These are phyloP conservation scores for Epizoanthus stellaris DNA, from an alignment of 92 coral and sea anemone species.

Conservation along the genomic window DNA sequence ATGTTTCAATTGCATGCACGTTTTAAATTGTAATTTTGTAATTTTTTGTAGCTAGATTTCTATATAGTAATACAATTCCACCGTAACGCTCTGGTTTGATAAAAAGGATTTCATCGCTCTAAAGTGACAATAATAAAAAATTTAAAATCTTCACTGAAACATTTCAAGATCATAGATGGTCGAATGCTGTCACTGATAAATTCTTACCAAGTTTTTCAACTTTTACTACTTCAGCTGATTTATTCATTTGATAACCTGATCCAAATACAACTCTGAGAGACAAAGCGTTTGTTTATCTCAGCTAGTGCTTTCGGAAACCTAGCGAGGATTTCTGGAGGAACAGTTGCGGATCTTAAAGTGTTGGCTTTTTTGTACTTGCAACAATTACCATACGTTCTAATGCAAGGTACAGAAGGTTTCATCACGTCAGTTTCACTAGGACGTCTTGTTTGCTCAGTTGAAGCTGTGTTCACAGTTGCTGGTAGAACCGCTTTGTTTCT, in stretches of 20 bases:
- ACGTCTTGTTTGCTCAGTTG: neutral
- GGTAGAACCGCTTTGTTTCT: neutral
- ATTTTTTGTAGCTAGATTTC: too few species aligned
- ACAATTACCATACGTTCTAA: neutral
- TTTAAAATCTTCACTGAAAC: too few species aligned
- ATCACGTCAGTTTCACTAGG: neutral
- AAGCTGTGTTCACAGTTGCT: neutral
- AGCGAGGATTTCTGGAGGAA: conserved; percentile 27
- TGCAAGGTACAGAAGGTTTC: neutral
- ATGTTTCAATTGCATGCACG: too few species aligned
- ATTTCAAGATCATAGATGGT: too few species aligned
- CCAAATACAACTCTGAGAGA: conserved; percentile 39
- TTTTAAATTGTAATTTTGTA: too few species aligned
- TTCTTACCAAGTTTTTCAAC: too few species aligned
- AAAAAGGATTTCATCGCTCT: too few species aligned
- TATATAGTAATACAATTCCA: too few species aligned
- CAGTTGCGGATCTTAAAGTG: neutral
- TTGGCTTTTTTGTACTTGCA: conserved; percentile 6
- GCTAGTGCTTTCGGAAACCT: conserved; percentile 26
- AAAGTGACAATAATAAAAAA: too few species aligned
- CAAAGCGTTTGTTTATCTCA: conserved; percentile 38
- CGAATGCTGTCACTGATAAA: too few species aligned
- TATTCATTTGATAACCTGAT: conserved; percentile 37
- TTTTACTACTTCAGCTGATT: neutral
- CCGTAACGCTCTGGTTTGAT: too few species aligned